Evolutionary conservation across 2,888 invertebrate species (phyloP), one percentile per base, ranked within the genome.

Genomic region (Ariolimax columbianus): DNA sequence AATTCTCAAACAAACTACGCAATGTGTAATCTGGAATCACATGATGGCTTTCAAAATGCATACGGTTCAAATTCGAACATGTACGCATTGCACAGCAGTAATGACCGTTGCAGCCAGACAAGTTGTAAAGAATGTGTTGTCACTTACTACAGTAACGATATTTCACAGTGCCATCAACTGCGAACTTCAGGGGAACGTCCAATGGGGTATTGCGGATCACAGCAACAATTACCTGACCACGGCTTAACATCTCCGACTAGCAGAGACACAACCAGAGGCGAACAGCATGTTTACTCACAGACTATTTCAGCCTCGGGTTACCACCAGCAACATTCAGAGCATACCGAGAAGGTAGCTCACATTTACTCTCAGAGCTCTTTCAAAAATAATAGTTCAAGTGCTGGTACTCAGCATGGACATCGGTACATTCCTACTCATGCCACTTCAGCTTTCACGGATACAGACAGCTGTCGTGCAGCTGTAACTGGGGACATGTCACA

Each of bases 21-120:
- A 51, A 88, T 93, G 82, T 93, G 93, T 88, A 93, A 93, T 89
- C 88, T 93, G 87, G 93, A 93, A 89, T 91, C 91, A 38, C 92
- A 93, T 86, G 91, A 81, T 63, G 66, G 68, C 26, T 75, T 80
- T 38, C 75, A 55, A 7, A 75, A 36, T 36, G 47, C 51, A 1
- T 80, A 63, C 80, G n/a, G 47, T 19, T 47, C 40, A 30, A 14
- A 55, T n/a, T 6, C 82, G 43, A 38, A 66, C 55, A 77, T 85
- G 51, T 81, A 63, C 82, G 85, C 72, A 47, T 83, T 81, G 47
- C 77, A 86, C 72, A 66, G 9, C 36, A 73, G 30, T 51, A 73
- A 79, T 43, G 55, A 68, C 26, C 63, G 75, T 1, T 47, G 66
- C n/a, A 79, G 47, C 23, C 26, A 51, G 75, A 70, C 68, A 68